Base-by-base conservation (phyloP, 2,113 vertebrate genomes). In the Percina caprodes region DNA sequence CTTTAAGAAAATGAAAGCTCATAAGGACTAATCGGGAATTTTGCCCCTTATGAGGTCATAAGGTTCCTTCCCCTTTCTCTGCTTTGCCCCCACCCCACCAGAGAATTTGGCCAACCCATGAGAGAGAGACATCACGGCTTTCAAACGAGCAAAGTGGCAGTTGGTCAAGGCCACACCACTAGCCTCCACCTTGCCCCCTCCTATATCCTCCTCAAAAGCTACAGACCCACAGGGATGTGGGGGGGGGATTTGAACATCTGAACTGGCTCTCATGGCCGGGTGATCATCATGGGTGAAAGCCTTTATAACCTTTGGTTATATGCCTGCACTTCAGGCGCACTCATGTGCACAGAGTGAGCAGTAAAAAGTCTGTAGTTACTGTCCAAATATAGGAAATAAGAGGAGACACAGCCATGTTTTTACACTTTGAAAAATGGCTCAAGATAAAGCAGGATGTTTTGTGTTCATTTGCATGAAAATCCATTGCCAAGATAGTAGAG, bases 331-430 rank as follows among this genome's bases (percentile, higher is more conserved):
- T 86, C 82, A 84, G 80, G 52, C 75, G 75, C 78, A 87, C 73
- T 86, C 78, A 73, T 80, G 82, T 79, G 78, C 74, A 84, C 63
- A 62, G 62, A 77, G 58, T 49, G 75, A 83, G 65, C 73, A 59
- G 49, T 48, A 68, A 70, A 62, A 82, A 54, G 30, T 77, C 69
- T 78, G 74, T 23, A 62, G 52, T 6, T 70, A 68, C 77, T 82
- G 79, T 86, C 77, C 84, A 82, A 88, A 86, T 86, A 80, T 6
- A 68, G 16, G 18, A 81, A 86, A 87, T 74, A 68, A 54, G 35
- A 74, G 73, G 63, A 86, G 68, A 82, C 78, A n/a, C 18, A n/a
- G 52, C 16, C 48, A 35, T 70, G 52, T 66, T 71, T 69, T 68
- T 65, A 33, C 21, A 56, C 69, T 65, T 59, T 61, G 24, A 75